Evolutionary conservation across 2,888 invertebrate genomes (phyloP).

Genomic region (Cordylochernes scorpioides): DNA sequence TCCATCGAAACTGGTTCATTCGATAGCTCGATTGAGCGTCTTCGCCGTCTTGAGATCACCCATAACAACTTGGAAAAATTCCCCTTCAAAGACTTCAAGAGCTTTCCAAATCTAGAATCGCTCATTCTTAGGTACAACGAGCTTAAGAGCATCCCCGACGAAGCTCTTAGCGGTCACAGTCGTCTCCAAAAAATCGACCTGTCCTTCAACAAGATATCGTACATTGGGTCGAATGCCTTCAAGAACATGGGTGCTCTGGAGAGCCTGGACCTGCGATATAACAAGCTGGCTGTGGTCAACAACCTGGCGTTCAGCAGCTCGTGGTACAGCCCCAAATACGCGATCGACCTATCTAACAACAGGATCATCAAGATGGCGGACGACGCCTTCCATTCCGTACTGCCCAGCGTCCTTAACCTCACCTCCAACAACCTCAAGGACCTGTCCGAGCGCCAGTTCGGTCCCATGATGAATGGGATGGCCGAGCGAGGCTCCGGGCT

Average conservation of each 20-base stretch:
- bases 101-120: conserved; percentile 8
- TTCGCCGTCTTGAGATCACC: conserved; percentile 11
- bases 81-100: conserved; percentile 9
- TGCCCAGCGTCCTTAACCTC: conserved; percentile 8
- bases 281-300: conserved; percentile 11
- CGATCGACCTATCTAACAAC: conserved; percentile 8
- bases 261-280: conserved; percentile 7
- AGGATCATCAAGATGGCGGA: conserved; percentile 9
- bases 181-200: conserved; percentile 10
- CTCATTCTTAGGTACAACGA: conserved; percentile 9
- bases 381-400: conserved; percentile 9
- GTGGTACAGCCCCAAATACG: conserved; percentile 5
- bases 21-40: conserved; percentile 4
- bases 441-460: conserved; percentile 6
- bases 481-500: conserved; percentile 7
- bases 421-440: conserved; percentile 8
- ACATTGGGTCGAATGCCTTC: conserved; percentile 12
- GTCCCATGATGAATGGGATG: conserved; percentile 8
- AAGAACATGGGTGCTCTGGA: conserved; percentile 6
- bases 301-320: conserved; percentile 10
- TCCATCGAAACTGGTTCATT: conserved; percentile 6
- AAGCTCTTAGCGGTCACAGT: conserved; percentile 6
- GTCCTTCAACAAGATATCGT: conserved; percentile 12
- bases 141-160: conserved; percentile 9
- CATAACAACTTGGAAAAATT: conserved; percentile 11